phyloP scores from a whole-genome alignment of 2,888 invertebrate species.

The Aporophyla lueneburgensis region DNA sequence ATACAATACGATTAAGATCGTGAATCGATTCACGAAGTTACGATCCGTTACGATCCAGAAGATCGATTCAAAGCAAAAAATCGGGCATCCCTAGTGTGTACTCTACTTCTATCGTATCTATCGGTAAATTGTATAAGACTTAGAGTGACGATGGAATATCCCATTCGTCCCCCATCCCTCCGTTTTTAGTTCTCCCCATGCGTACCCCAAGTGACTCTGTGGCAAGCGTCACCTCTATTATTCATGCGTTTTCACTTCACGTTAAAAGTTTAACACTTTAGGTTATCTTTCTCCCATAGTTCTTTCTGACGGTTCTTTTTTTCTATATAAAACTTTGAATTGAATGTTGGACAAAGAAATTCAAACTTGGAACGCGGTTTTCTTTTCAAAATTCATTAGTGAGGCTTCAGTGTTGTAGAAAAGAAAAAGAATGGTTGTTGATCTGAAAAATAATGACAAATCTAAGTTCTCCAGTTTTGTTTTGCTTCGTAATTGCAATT shows the following conservation, averaged over 20 bases:
- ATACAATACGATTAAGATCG: too few relatives aligned
- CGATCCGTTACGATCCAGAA: too few relatives aligned
- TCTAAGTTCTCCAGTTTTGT: background rate
- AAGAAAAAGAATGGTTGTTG: background rate
- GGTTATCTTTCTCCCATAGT: constrained; percentile 33
- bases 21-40: too few relatives aligned
- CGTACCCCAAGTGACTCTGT: constrained; percentile 14
- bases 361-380: constrained; percentile 42
- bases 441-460: constrained; percentile 2
- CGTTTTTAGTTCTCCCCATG: background rate
- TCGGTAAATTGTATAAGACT: constrained; percentile 9
- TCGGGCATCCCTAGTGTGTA: too few relatives aligned
- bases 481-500: background rate
- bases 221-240: constrained; percentile 46
- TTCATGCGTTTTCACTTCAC: constrained; percentile 54
- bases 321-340: constrained; percentile 34
- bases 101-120: constrained; percentile 4
- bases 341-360: constrained; percentile 23
- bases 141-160: background rate
- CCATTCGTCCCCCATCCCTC: background rate
- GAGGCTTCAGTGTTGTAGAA: background rate
- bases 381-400: constrained; percentile 45
- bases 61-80: too few relatives aligned
- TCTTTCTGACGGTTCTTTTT: constrained; percentile 29
- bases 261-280: constrained; percentile 54